Evolutionary conservation across 1,140 invertebrate species (phyloP).

Genomic region (Phocides pigmalion): DNA sequence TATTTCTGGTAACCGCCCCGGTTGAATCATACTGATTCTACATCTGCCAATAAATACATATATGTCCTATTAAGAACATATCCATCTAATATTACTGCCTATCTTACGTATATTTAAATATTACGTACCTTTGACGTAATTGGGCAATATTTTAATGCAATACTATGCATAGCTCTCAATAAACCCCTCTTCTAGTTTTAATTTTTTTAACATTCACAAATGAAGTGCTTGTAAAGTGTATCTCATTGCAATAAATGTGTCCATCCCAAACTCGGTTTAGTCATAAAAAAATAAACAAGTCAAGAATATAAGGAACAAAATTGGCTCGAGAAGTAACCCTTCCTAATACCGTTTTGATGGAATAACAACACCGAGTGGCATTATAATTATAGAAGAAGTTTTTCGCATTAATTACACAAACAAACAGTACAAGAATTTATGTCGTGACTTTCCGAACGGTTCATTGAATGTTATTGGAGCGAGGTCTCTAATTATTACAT

Average conservation of each 20-base stretch:
- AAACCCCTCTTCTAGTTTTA: no score
- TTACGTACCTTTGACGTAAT: no score
- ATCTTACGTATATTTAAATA: no score
- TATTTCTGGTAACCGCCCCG: no score
- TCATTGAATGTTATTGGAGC: slow-evolving; percentile 23
- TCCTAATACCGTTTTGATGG: slow-evolving; percentile 50
- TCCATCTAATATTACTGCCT: no score
- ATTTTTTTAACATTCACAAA: no score
- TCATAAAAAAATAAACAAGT: slow-evolving; percentile 37
- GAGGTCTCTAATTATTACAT: slow-evolving; percentile 25
- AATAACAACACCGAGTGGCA: slow-evolving; percentile 57
- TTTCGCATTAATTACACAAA: slow-evolving; percentile 69
- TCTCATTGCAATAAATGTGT: neutral
- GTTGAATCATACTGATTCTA: no score
- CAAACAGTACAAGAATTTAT: slow-evolving; percentile 60
- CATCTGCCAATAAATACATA: no score
- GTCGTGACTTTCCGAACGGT: slow-evolving; percentile 38
- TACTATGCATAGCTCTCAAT: no score
- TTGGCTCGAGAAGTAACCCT: slow-evolving; percentile 46
- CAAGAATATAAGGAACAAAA: slow-evolving; percentile 47
- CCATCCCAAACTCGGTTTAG: slow-evolving; percentile 9
- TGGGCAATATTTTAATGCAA: no score
- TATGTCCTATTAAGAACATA: no score
- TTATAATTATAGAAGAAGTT: slow-evolving; percentile 64
- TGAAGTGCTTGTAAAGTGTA: no score